Evolutionary conservation across 1,140 invertebrate species (phyloP).

Genomic region (Armadillidium nasatum): DNA sequence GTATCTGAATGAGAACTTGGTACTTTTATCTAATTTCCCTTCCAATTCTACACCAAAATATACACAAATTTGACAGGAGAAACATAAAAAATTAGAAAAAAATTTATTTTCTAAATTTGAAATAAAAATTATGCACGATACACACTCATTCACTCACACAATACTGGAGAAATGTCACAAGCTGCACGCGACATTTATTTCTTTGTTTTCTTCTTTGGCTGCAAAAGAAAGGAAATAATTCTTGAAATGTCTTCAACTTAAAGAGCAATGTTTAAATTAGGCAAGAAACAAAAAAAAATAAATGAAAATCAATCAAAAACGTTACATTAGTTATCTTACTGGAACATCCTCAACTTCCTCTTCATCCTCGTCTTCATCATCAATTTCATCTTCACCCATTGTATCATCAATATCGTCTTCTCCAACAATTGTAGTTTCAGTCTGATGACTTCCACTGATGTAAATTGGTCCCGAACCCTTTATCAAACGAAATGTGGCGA

Average conservation of each 20-base stretch:
- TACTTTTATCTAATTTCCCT: no score
- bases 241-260: no score
- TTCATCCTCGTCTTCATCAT: conserved; percentile 13
- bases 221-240: neutral
- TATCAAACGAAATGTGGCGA: conserved; percentile 3
- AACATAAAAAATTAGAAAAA: no score
- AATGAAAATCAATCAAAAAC: neutral
- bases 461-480: neutral
- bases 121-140: no score
- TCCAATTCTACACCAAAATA: no score
- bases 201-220: conserved; percentile 7
- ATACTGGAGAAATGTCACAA: no score
- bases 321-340: neutral
- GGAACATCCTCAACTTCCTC: conserved; percentile 6
- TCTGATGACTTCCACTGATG: conserved; percentile 5
- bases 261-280: no score
- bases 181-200: neutral
- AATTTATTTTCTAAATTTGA: no score
- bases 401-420: conserved; percentile 11
- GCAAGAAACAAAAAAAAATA: no score
- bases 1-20: no score
- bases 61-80: no score
- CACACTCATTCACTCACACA: no score
- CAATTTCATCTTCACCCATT: neutral
- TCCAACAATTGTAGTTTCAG: conserved; percentile 7